phyloP scores from a whole-genome alignment of 1,140 invertebrate genomes.

The Drosophila mojavensis region DNA sequence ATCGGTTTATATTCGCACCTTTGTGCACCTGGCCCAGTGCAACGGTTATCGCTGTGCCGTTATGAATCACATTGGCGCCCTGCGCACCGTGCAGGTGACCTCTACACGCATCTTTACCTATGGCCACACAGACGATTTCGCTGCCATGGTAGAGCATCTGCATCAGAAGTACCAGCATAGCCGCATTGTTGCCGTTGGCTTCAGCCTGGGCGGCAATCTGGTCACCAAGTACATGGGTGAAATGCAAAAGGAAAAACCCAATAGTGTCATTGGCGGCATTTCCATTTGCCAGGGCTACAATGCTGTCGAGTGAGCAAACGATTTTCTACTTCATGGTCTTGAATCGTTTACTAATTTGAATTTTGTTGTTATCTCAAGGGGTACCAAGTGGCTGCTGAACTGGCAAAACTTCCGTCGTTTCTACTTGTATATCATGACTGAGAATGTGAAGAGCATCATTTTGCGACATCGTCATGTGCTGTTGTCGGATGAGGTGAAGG shows the following conservation, averaged over 20 bases:
- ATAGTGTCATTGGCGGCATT: constrained; percentile 92
- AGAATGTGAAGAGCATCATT: constrained; percentile 94
- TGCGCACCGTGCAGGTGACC: constrained; percentile 93
- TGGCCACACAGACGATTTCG: constrained; percentile 94
- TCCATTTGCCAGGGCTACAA: constrained; percentile 97
- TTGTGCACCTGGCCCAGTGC: constrained; percentile 94
- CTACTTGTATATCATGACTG: constrained; percentile 96
- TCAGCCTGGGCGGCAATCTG: constrained; percentile 95
- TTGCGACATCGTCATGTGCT: constrained; percentile 90
- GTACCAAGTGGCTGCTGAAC: constrained; percentile 90
- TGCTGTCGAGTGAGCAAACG: constrained; percentile 89
- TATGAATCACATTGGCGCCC: constrained; percentile 96
- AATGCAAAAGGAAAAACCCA: constrained; percentile 86
- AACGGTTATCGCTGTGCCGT: constrained; percentile 96
- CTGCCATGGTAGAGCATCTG: constrained; percentile 91
- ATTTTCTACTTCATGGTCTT: neutral
- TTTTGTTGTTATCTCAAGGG: constrained; percentile 84
- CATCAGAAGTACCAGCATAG: constrained; percentile 89
- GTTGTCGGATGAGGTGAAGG: constrained; percentile 90
- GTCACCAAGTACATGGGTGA: constrained; percentile 96
- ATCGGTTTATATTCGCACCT: constrained; percentile 95
- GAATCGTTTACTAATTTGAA: neutral
- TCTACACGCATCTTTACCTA: constrained; percentile 95
- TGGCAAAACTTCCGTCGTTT: constrained; percentile 95
- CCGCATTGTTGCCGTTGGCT: constrained; percentile 92